Evolutionary conservation across 2,888 invertebrate species (phyloP).

Genomic region (Lithodes maja): DNA sequence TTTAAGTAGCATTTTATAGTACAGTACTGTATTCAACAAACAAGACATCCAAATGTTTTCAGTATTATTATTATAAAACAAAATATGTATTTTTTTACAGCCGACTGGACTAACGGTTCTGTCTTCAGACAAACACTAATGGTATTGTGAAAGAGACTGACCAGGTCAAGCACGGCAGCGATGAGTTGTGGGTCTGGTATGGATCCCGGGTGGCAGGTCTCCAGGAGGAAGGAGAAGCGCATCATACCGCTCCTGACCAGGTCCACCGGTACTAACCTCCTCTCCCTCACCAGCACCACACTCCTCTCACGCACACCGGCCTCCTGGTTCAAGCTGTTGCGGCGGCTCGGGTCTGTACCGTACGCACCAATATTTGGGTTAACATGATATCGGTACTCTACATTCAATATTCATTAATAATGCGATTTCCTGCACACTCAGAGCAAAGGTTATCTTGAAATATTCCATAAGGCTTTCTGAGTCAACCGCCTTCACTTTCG

Average conservation of each 20-base stretch:
- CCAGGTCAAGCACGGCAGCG: conserved; percentile 94
- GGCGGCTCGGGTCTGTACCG: conserved; percentile 75
- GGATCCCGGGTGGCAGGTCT: conserved; percentile 96
- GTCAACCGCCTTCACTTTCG: neutral
- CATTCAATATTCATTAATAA: no score
- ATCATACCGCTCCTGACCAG: conserved; percentile 91
- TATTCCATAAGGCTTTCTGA: neutral
- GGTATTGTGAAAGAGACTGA: conserved; percentile 75
- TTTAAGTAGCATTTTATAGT: no score
- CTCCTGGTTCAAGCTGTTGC: conserved; percentile 88
- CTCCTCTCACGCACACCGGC: conserved; percentile 87
- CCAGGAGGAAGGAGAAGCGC: conserved; percentile 92
- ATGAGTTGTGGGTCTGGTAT: conserved; percentile 97
- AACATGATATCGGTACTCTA: no score
- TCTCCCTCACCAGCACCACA: conserved; percentile 90
- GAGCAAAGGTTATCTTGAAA: neutral
- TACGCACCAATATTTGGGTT: neutral
- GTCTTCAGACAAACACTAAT: no score
- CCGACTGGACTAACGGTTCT: no score
- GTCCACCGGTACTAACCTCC: conserved; percentile 86
- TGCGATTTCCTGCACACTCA: no score
- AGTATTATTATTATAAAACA: no score
- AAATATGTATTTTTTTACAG: no score
- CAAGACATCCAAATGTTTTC: neutral
- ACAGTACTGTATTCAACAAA: neutral